Percentiles rank a stretch among this genome's conserved stretches.
Evolutionary conservation across 2,888 invertebrate genomes (phyloP).

Genomic region (Drosophila antonietae): DNA sequence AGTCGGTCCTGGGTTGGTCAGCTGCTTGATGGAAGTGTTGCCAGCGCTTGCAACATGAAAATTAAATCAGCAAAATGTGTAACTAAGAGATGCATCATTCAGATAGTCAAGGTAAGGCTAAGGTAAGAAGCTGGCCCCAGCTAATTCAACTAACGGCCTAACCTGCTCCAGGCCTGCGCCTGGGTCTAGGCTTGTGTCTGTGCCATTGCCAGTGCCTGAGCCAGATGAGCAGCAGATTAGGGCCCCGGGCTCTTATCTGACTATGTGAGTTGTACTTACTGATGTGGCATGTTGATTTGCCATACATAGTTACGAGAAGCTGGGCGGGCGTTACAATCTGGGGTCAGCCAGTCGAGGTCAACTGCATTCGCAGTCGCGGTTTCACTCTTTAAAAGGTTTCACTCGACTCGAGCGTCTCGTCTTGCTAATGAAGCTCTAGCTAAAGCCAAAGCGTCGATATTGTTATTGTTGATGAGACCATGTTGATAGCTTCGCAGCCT

Average conservation of each 20-base stretch:
- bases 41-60: slow-evolving; percentile 64
- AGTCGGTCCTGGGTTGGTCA: slow-evolving; percentile 51
- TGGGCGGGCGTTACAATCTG: slow-evolving; percentile 78
- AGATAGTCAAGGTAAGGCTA: slow-evolving; percentile 64
- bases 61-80: slow-evolving; percentile 78
- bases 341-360: slow-evolving; percentile 77
- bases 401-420: slow-evolving; percentile 53
- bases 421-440: slow-evolving; percentile 73
- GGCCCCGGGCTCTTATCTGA: slow-evolving; percentile 43
- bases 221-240: slow-evolving; percentile 47
- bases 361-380: slow-evolving; percentile 69
- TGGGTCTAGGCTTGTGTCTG: slow-evolving; percentile 14
- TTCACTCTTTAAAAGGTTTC: slow-evolving; percentile 80
- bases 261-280: slow-evolving; percentile 48
- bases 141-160: slow-evolving; percentile 75
- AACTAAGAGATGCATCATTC: slow-evolving; percentile 68
- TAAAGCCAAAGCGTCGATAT: slow-evolving; percentile 68
- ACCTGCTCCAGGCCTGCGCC: slow-evolving; percentile 15
- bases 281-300: slow-evolving; percentile 66
- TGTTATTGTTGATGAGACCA: slow-evolving; percentile 76
- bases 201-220: slow-evolving; percentile 19
- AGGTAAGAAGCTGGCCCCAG: slow-evolving; percentile 60
- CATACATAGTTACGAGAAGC: slow-evolving; percentile 61
- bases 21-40: slow-evolving; percentile 59
- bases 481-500: slow-evolving; percentile 64